Base-by-base conservation (phyloP, 2,888 invertebrate genomes). In the Mesopsocus fuscifrons region DNA sequence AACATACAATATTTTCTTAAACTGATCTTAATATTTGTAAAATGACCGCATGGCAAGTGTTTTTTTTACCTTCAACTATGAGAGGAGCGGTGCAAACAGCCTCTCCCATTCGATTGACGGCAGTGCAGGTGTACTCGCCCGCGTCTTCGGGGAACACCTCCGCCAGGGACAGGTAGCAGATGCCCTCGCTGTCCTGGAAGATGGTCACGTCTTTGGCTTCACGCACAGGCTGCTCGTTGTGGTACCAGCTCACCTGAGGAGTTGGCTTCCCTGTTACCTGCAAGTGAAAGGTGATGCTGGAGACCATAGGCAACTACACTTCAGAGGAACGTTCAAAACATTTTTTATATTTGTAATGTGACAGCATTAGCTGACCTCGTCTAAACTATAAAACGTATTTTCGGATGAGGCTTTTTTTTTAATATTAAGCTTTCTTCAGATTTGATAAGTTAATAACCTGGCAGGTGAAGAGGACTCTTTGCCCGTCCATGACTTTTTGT, bases 91-190 rank as follows among this genome's bases (percentile, higher is more conserved):
- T 74, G 55, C 80, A 82, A 57, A 73, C 68, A 54, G 77, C 80
- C 68, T 76, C 77, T 51, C 95, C 95, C 53, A 78, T 72, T 53
- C 76, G 72, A 63, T 91, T 92, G 42, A 69, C 67, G 41, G 88
- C 91, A 53, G 70, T 69, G 60, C 89, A 89, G 46, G 72, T 73
- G 59, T 92, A 92, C 57, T 71, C 74, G 46, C 91, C 91, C 53
- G 81, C 75, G 67, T 89, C 84, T 69, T 91, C 91, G 11, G 85
- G 84, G 55, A 85, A 85, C 42, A 85, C 87, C 70, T 89, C 87
- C 49, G 74, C 72, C 51, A 91, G 82, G 49, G 75, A 72, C 50
- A 92, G 65, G 57, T 76, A 77, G 55, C 85, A 85, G 46, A 74
- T 65, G 48, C 88, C 89, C 54, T 83, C 78, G 49, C 71, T 68